Conservation (phyloP, 2,113 vertebrate species). For the Motacilla tschutschensis region DNA sequence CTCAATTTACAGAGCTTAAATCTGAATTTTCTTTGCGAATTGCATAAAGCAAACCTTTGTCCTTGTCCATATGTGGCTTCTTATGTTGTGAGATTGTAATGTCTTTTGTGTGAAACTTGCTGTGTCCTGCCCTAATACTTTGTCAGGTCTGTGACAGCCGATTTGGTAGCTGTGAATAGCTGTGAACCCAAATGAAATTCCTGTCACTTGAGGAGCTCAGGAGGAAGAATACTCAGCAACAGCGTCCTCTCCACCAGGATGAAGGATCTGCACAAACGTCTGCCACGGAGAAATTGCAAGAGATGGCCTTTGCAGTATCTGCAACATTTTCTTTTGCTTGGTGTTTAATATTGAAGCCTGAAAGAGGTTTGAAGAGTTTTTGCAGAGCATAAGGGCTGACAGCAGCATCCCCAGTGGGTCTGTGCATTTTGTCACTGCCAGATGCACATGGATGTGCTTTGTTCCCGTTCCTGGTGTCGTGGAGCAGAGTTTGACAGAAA, state of each 20-base stretch:
- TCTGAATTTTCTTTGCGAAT: background rate
- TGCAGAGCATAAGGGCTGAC: background rate
- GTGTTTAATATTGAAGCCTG: background rate
- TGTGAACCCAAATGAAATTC: background rate
- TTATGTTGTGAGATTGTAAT: background rate
- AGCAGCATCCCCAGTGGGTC: background rate
- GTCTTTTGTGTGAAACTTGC: background rate
- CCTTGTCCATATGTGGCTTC: background rate
- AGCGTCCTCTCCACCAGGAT: background rate
- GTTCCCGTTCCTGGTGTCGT: fast-evolving
- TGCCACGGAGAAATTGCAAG: background rate
- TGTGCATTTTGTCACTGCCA: background rate
- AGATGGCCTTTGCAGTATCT: background rate
- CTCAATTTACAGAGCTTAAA: background rate
- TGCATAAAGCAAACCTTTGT: background rate
- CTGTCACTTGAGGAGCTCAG: background rate
- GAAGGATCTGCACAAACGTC: background rate
- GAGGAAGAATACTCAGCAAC: background rate
- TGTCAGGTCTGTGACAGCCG: background rate
- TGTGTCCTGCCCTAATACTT: background rate
- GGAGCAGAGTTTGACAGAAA: background rate
- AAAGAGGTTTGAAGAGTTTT: background rate
- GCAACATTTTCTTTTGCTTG: background rate
- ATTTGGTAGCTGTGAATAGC: background rate
- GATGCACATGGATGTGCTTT: background rate